phyloP scores from a whole-genome alignment of 2,888 invertebrate genomes.

The Ligdia adustata region DNA sequence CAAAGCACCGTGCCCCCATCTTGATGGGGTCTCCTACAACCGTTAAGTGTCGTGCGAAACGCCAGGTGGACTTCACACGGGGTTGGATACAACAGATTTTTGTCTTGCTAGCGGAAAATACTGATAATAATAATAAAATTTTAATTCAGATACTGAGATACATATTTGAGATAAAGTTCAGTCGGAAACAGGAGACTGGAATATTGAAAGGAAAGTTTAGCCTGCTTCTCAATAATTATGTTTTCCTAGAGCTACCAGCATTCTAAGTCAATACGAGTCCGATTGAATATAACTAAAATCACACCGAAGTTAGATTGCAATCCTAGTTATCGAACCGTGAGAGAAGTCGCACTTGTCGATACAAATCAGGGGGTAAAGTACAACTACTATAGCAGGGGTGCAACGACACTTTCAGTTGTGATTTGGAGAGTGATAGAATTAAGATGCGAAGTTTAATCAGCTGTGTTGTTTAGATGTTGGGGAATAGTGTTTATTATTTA shows the following conservation, averaged over 20 bases:
- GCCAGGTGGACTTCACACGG: conserved; percentile 42
- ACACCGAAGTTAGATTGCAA: not conserved
- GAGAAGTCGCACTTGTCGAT: conserved; percentile 33
- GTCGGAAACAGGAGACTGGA: too few species aligned
- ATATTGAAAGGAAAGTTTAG: too few species aligned
- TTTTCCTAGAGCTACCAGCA: too few species aligned
- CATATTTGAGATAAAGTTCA: too few species aligned
- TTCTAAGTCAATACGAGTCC: too few species aligned
- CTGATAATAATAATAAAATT: too few species aligned
- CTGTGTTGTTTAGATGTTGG: conserved; percentile 15
- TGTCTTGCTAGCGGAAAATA: too few species aligned
- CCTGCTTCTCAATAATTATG: too few species aligned
- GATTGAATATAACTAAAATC: too few species aligned
- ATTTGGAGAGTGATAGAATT: conserved; percentile 20
- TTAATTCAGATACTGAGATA: too few species aligned
- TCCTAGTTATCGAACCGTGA: conserved; percentile 7
- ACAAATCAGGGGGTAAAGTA: conserved; percentile 42
- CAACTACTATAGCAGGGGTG: too few species aligned
- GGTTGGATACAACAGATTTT: too few species aligned
- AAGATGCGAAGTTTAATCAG: conserved; percentile 22
- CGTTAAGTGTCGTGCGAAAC: conserved; percentile 53
- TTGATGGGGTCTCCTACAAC: conserved; percentile 33
- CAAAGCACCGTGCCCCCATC: not conserved
- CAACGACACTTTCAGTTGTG: conserved; percentile 22
- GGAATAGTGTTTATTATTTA: conserved; percentile 26